Percentiles rank a stretch among this genome's conserved stretches.
Conservation (phyloP, 1,140 invertebrate species). For the Zaprionus ghesquierei region DNA sequence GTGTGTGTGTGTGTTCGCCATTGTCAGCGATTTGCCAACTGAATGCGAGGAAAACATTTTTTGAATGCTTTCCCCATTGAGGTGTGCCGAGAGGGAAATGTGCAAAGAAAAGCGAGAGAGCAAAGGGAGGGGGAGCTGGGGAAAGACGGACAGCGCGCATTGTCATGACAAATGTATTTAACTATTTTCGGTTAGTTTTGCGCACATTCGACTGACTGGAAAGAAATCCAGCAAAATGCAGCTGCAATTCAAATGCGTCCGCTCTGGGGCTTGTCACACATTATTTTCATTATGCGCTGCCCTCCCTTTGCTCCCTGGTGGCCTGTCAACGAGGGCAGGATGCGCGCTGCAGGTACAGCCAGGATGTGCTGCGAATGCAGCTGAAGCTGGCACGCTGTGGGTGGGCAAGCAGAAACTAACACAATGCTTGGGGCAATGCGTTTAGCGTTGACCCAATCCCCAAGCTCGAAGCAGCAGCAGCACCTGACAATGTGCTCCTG, state of each 20-base stretch:
- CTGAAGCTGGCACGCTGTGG: not conserved
- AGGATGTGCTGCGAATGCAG: not conserved
- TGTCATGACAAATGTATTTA: constrained; percentile 81
- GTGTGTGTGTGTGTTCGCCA: constrained; percentile 38
- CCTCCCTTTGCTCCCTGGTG: constrained; percentile 43
- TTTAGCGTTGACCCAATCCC: not conserved
- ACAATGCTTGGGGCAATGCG: not conserved
- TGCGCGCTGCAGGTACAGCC: too few relatives aligned
- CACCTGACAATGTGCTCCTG: not conserved
- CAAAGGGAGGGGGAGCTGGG: not conserved
- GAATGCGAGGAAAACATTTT: constrained; percentile 73
- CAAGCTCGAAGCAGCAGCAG: not conserved
- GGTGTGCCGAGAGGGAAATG: not conserved
- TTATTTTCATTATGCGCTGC: constrained; percentile 71
- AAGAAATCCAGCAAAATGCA: too few relatives aligned
- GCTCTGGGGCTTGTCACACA: constrained; percentile 75
- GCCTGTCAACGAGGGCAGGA: not conserved
- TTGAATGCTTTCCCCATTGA: constrained; percentile 55
- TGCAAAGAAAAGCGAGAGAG: not conserved
- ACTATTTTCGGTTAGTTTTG: constrained; percentile 68
- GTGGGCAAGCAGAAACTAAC: not conserved
- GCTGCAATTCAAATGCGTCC: constrained; percentile 32
- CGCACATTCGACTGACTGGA: constrained; percentile 45
- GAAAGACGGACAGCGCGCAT: constrained; percentile 24
- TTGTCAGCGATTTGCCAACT: constrained; percentile 77